Conservation (phyloP, 2,113 vertebrate genomes). For the Zosterops borbonicus region DNA sequence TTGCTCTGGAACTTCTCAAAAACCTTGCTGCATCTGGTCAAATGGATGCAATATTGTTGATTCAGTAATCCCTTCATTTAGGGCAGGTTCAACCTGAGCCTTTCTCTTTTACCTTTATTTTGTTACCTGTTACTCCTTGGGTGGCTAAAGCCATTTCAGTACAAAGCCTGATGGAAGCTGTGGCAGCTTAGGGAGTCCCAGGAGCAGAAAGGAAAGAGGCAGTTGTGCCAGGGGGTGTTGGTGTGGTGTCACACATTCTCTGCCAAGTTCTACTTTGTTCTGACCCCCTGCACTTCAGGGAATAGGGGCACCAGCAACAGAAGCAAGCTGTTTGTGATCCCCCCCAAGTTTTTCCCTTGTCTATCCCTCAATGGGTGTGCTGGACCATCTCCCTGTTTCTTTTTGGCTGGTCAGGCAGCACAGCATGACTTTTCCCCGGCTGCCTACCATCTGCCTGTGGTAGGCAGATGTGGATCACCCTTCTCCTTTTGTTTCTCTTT, state of each 20-base stretch:
- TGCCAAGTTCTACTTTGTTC: not conserved
- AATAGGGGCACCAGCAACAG: not conserved
- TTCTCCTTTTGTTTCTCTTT: constrained; percentile 3
- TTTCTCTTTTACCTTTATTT: not conserved
- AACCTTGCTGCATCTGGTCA: not conserved
- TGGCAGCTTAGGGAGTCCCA: not conserved
- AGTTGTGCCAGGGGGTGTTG: not conserved
- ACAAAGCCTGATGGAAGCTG: not conserved
- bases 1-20: not conserved
- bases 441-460: constrained; percentile 24
- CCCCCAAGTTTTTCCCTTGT: not conserved
- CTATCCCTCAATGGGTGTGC: not conserved
- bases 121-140: not conserved
- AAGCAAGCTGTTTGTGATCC: not conserved
- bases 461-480: no score
- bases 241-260: not conserved
- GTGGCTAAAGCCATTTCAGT: not conserved
- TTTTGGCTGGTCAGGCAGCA: not conserved
- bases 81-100: not conserved
- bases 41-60: not conserved
- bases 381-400: not conserved
- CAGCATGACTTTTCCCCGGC: not conserved
- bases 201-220: not conserved
- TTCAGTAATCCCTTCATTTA: not conserved
- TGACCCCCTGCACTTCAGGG: not conserved